Percentiles rank a stretch among this genome's conserved stretches.
Conservation (phyloP, 1,140 invertebrate species). For the Lepidostoma basale region DNA sequence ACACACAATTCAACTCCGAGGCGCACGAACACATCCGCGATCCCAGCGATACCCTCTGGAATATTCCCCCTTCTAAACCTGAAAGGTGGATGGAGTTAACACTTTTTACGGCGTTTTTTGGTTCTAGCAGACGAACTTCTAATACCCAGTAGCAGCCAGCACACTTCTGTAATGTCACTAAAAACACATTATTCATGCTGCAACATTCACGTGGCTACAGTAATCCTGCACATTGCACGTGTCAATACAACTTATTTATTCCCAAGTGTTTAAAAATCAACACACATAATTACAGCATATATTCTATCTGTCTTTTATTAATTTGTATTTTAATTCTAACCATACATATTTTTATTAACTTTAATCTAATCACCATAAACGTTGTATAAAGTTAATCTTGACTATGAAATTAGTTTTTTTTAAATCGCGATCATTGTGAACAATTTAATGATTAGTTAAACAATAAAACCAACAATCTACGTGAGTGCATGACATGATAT, state of each 20-base stretch:
- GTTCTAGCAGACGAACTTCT: slow-evolving; percentile 20
- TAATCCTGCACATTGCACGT: not conserved
- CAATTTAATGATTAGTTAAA: too few relatives aligned
- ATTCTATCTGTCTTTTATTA: too few relatives aligned
- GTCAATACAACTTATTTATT: not conserved
- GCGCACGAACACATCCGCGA: slow-evolving; percentile 7
- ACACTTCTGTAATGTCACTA: slow-evolving; percentile 11
- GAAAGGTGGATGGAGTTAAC: slow-evolving; percentile 33
- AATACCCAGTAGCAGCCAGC: slow-evolving; percentile 17
- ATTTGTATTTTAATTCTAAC: too few relatives aligned
- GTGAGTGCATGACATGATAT: too few relatives aligned
- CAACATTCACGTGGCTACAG: not conserved
- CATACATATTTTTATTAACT: too few relatives aligned
- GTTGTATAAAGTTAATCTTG: too few relatives aligned
- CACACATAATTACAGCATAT: too few relatives aligned
- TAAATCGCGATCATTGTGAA: too few relatives aligned
- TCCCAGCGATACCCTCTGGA: not conserved
- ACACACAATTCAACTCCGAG: slow-evolving; percentile 24
- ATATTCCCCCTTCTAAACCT: slow-evolving; percentile 21
- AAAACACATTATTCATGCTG: slow-evolving; percentile 10
- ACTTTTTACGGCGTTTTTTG: slow-evolving; percentile 29
- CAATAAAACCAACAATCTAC: too few relatives aligned
- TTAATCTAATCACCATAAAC: too few relatives aligned
- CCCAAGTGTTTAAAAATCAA: too few relatives aligned
- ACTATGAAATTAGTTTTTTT: too few relatives aligned